Percentiles rank a stretch among this genome's conserved stretches.
phyloP scores from a whole-genome alignment of 1,140 invertebrate genomes.

The Microplitis mediator region DNA sequence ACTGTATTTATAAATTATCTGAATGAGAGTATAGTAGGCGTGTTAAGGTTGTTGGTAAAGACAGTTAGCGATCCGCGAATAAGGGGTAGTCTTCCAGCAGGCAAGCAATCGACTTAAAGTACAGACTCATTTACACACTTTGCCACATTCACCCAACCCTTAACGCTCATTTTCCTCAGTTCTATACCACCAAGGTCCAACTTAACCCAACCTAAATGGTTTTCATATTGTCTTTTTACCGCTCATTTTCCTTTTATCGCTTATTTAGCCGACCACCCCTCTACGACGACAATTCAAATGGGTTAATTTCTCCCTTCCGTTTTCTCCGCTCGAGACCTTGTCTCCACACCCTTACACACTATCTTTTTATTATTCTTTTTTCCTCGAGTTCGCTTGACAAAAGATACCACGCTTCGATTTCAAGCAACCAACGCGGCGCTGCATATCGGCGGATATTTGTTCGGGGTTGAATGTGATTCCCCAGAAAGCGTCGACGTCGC shows the following conservation, averaged over 20 bases:
- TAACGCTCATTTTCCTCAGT: conserved; percentile 39
- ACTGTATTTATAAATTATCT: conserved; percentile 8
- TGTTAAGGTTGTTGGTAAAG: conserved; percentile 1
- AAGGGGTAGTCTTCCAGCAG: conserved; percentile 40
- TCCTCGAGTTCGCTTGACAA: background rate
- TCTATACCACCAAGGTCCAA: conserved; percentile 33
- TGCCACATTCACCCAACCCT: conserved; percentile 27
- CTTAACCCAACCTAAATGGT: conserved; percentile 48
- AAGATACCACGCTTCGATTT: conserved; percentile 15
- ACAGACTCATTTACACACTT: conserved; percentile 60
- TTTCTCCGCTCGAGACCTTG: background rate
- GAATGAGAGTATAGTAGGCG: background rate
- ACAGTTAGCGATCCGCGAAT: conserved; percentile 44
- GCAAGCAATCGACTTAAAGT: conserved; percentile 56
- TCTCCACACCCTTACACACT: background rate
- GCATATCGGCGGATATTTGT: background rate
- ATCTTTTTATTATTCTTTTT: background rate
- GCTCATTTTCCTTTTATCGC: conserved; percentile 63
- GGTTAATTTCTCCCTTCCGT: conserved; percentile 47
- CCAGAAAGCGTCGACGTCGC: conserved; percentile 19
- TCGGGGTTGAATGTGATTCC: conserved; percentile 30
- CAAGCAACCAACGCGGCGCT: background rate
- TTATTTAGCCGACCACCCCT: conserved; percentile 51
- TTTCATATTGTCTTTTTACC: conserved; percentile 64
- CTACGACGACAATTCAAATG: conserved; percentile 38